phyloP scores from a whole-genome alignment of 2,888 invertebrate genomes.

The Tipula confusa region DNA sequence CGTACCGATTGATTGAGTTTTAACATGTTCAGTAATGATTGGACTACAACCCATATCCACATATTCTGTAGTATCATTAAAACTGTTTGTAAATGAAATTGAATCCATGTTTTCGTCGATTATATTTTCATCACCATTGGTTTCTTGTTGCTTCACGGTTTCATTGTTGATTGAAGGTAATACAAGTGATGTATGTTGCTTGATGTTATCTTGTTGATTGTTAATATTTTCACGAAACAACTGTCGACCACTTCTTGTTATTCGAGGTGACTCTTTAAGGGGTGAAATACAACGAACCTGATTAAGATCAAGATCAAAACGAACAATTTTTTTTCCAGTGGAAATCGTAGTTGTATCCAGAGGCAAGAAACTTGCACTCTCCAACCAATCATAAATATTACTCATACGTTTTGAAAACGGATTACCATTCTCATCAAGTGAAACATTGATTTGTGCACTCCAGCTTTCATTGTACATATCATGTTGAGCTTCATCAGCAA shows the following conservation, averaged over 20 bases:
- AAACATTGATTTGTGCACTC: neutral
- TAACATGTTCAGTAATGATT: neutral
- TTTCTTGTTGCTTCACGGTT: neutral
- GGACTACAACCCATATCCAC: neutral
- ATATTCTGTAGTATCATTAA: neutral
- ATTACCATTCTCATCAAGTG: neutral
- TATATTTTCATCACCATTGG: neutral
- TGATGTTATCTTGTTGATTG: neutral
- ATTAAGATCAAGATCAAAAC: neutral
- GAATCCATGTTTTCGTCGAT: neutral
- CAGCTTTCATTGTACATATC: neutral
- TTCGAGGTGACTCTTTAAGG: neutral
- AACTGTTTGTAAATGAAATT: neutral
- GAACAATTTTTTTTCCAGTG: neutral
- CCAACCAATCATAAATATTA: neutral
- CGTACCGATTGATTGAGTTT: neutral
- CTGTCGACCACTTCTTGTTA: neutral
- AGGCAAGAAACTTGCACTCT: neutral
- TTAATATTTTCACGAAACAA: neutral
- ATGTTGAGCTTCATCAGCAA: neutral
- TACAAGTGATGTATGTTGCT: neutral
- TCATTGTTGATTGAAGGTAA: neutral
- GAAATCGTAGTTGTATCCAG: neutral
- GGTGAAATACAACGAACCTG: neutral
- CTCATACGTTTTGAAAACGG: neutral